Evolutionary conservation across 2,797 vertebrate genomes (phyloP), one percentile per base, ranked within the genome.

Genomic region (Hydrolagus colliei): DNA sequence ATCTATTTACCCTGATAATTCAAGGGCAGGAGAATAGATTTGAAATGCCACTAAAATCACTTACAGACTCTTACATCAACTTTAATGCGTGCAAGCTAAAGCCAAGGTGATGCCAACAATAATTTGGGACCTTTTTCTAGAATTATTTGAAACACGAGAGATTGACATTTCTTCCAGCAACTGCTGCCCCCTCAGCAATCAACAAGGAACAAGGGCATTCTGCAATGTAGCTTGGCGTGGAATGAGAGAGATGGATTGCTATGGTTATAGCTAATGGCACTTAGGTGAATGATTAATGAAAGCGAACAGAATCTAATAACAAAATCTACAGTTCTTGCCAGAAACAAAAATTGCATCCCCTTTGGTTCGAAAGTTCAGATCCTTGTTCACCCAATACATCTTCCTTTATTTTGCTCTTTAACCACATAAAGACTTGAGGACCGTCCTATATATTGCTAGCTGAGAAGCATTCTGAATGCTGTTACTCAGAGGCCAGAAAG

Each of bases 241-340:
- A 65, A 86, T 59, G 63, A 71, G 74, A 71, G 74, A 86, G 86
- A 86, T 86, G 74, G 86, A 86, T 67, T 86, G 73, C 77, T 77
- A 86, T 22, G 41, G 76, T 86, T 78, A 78, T 79, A 86, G 52
- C 62, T 76, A 72, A 72, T 77, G 86, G 75, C 86, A 86, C 67
- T 68, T 77, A 59, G 76, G 77, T 86, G 74, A 52, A 86, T 86
- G 74, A 86, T 86, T 86, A 86, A 86, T 86, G 86, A 86, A 78
- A 77, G 20, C 59, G 52, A 75, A 41, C 73, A 67, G 86, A 86
- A 71, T 67, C 79, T 68, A 84, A 84, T 71, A 84, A 71, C 65
- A 84, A 84, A 67, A 52, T 84, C 65, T 71, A 67, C 79, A 84
- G 71, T 71, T 71, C 79, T 84, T 84, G 79, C 65, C 79, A 84